Percentiles rank a stretch among this genome's conserved stretches.
Evolutionary conservation across 2,888 invertebrate species (phyloP).

Genomic region (Eupithecia subfuscata): DNA sequence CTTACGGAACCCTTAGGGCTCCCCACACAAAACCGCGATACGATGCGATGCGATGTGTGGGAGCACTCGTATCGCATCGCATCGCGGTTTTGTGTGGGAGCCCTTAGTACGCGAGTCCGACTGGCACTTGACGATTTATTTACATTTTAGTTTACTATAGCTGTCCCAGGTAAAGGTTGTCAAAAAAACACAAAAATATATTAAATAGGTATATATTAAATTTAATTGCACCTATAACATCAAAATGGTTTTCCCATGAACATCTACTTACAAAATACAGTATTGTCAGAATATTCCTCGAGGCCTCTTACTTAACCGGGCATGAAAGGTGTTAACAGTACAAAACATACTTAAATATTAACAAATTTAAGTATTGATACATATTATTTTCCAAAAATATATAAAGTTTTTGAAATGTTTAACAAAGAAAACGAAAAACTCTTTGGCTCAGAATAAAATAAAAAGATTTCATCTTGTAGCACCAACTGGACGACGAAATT

Average conservation of each 20-base stretch:
- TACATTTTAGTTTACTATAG: not conserved
- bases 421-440: constrained; percentile 53
- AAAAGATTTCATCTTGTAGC: constrained; percentile 76
- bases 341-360: not conserved
- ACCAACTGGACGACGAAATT: constrained; percentile 72
- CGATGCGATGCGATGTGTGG: no score
- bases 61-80: no score
- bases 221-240: constrained; percentile 81
- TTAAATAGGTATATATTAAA: constrained; percentile 83
- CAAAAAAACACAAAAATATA: constrained; percentile 64
- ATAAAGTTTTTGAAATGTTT: not conserved
- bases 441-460: constrained; percentile 75
- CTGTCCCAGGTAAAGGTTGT: constrained; percentile 31
- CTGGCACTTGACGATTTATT: no score
- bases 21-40: no score
- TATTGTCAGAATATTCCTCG: constrained; percentile 67
- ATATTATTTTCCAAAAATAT: not conserved
- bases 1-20: no score
- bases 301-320: constrained; percentile 57
- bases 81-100: no score
- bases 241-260: constrained; percentile 57
- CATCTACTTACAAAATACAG: constrained; percentile 57
- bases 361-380: not conserved
- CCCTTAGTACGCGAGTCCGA: no score
- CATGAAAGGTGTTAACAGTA: not conserved